Percentiles rank a stretch among this genome's conserved stretches.
Evolutionary conservation across 2,113 vertebrate genomes (phyloP).

Genomic region (Cnemophilus loriae): DNA sequence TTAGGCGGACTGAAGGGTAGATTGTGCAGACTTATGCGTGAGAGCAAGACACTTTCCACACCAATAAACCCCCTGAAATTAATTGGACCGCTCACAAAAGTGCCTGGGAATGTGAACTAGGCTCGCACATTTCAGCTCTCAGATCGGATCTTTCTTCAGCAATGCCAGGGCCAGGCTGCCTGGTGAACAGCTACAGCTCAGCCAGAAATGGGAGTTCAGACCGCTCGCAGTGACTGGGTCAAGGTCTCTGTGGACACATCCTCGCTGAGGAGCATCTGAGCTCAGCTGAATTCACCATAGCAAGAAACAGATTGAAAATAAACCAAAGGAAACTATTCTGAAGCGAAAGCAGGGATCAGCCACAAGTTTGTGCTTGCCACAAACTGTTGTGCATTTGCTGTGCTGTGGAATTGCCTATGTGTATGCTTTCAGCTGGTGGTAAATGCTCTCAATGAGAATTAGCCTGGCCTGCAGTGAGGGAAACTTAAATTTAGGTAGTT

Average conservation of each 20-base stretch:
- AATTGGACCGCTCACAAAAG: background rate
- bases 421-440: background rate
- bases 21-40: background rate
- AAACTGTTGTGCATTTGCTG: background rate
- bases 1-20: background rate
- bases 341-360: background rate
- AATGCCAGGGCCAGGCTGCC: background rate
- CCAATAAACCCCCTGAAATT: background rate
- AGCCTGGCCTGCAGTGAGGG: background rate
- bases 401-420: rapidly evolving
- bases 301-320: background rate
- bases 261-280: background rate
- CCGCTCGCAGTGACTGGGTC: rapidly evolving
- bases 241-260: background rate
- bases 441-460: background rate
- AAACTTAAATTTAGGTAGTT: background rate
- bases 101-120: background rate
- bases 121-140: background rate
- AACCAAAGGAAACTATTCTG: background rate
- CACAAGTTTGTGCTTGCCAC: background rate
- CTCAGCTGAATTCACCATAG: background rate
- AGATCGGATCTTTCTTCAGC: background rate
- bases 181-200: background rate
- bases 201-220: background rate
- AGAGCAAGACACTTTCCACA: conserved; percentile 15